Evolutionary conservation across 2,113 vertebrate genomes (phyloP).

Genomic region (Carassius gibelio): DNA sequence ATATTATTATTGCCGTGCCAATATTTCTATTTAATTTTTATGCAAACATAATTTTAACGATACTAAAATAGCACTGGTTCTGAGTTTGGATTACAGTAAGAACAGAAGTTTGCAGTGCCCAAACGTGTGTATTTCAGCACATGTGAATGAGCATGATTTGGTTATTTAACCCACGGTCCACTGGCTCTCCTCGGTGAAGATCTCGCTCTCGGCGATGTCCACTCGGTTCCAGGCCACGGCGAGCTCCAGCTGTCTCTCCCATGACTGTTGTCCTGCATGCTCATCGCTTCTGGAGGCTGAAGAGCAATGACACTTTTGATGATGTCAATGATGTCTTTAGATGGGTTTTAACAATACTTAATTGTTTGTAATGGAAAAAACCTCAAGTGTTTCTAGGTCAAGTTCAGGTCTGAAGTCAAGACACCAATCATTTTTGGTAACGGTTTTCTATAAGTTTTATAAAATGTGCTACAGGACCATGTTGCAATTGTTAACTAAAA

Average conservation of each 20-base stretch:
- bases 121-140: too few relatives aligned
- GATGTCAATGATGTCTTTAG: background rate
- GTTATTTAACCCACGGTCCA: slow-evolving; percentile 81
- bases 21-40: too few relatives aligned
- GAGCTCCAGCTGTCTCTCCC: slow-evolving; percentile 89
- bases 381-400: background rate
- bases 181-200: slow-evolving; percentile 89
- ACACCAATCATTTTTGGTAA: too few relatives aligned
- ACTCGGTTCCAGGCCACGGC: slow-evolving; percentile 95
- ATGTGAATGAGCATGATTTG: too few relatives aligned
- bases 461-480: background rate
- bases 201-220: slow-evolving; percentile 90
- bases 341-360: background rate
- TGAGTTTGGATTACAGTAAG: too few relatives aligned
- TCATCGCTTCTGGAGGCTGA: slow-evolving; percentile 83
- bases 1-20: too few relatives aligned
- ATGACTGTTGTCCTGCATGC: slow-evolving; percentile 76
- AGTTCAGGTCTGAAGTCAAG: too few relatives aligned
- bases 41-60: too few relatives aligned
- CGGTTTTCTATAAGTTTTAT: background rate
- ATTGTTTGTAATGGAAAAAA: background rate
- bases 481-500: background rate
- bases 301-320: background rate
- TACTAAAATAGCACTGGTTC: too few relatives aligned
- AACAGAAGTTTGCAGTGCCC: too few relatives aligned